Base-by-base conservation (phyloP, 2,113 vertebrate genomes). In the Thalassarche chlororhynchos region DNA sequence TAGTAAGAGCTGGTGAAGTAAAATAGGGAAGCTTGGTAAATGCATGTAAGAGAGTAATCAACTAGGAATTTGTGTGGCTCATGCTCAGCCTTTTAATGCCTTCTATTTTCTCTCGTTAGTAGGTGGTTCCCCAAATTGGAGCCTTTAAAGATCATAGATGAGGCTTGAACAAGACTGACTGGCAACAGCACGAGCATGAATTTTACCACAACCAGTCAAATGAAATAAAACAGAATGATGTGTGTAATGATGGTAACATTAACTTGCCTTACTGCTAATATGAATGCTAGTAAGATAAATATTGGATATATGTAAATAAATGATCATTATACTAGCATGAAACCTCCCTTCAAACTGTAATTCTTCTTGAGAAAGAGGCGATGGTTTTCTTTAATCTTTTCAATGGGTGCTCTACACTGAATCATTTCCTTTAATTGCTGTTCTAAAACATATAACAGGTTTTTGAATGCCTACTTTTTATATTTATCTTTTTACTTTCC, bases 391-490 rank as follows among this genome's bases (percentile, higher is more conserved):
- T 83, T 87, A 91, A 69, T 95, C 93, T 95, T 92, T 97, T 89
- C 70, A 93, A 58, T 14, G 3, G 57, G 47, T 1, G 2, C 42
- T 68, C 78, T 83, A 40, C 54, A n/a, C 58, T 93, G 81, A 96
- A 96, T 93, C 89, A 89, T 87, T 96, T 80, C 52, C 62, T 97
- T 95, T 96, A 96, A 94, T 91, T 96, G 89, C 84, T 91, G 29
- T 70, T 93, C 95, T 96, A 88, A 96, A 96, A 93, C 46, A 93
- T 28, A 58, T 42, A 90, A 89, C 92, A 65, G 81, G 10, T 31
- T 71, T 93, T 95, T 95, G 96, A 87, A 95, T 95, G 94, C 74
- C 77, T 94, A 40, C 61, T 87, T 97, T 89, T 95, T 95, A 82
- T 96, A 96, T 96, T 93, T 96, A 83, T 87, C 84, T 91, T 95